Evolutionary conservation across 2,797 vertebrate genomes (phyloP), one percentile per base, ranked within the genome.

Genomic region (Gobionotothen gibberifrons): DNA sequence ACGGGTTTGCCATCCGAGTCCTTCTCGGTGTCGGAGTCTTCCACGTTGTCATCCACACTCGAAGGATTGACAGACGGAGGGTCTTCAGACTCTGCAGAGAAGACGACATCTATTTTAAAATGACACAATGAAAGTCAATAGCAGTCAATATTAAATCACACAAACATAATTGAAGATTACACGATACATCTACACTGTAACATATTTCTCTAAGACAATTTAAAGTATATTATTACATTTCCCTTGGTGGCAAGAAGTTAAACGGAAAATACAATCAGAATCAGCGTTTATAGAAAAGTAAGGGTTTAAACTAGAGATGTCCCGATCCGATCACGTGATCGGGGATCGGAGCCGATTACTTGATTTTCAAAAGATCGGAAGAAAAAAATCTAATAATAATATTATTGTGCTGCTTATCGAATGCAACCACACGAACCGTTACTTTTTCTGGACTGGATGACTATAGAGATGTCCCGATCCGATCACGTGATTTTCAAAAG

Each of bases 31-130:
- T 99, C 98, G 1, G 98, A 98, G 91, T 98, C 93, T 53, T 95
- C 98, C 91, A 96, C 94, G 88, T 96, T 97, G 74, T 99, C 98
- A 71, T 99, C 98, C 79, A 98, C 92, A 65, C 97, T 99, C 67
- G 98, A 99, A 53, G 96, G 97, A 91, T 99, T 98, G 75, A 98
- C 95, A 68, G 97, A 99, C 0, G 93, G 96, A 58, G 95, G 93
- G 81, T 98, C 97, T 92, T 99, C 98, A 83, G 96, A 99, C 88
- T 99, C 98, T 99, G 92, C 47, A 89, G 80, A 72, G 40, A 69
- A 47, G 29, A 64, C 9, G 79, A 60, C 3, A 74, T 26, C 0
- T 6, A 26, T 42, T 56, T 47, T 48, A 64, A 63, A 54, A 55
- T 3, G 1, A 42, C 19, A 48, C 11, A 32, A 46, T 26, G 14